Percentiles rank a stretch among this genome's conserved stretches.
phyloP scores from a whole-genome alignment of 2,888 invertebrate genomes.

The Ctenicera cuprea region DNA sequence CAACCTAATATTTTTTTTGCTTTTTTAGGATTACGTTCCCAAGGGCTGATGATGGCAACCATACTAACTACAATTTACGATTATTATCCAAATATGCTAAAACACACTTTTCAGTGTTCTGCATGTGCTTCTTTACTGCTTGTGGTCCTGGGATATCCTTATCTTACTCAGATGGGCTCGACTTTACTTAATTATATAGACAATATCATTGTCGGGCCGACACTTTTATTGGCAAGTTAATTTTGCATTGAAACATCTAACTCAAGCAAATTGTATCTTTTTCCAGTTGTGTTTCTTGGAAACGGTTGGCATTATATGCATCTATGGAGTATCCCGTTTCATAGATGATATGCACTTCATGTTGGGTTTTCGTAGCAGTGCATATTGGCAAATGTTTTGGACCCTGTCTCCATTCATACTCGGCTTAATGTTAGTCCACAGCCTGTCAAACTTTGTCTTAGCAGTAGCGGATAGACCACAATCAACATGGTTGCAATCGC shows the following conservation, averaged over 20 bases:
- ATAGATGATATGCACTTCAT: constrained; percentile 74
- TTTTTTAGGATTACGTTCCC: constrained; percentile 32
- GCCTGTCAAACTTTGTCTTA: neutral
- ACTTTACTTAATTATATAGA: constrained; percentile 13
- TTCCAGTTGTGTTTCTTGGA: constrained; percentile 27
- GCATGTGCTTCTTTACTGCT: neutral
- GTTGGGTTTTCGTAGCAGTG: constrained; percentile 71
- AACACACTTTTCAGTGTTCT: constrained; percentile 17
- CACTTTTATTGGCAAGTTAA: constrained; percentile 10
- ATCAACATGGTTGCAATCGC: neutral
- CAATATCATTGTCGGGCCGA: constrained; percentile 15
- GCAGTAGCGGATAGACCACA: neutral
- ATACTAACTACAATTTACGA: constrained; percentile 25
- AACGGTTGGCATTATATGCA: constrained; percentile 71
- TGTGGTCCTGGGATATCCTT: constrained; percentile 17
- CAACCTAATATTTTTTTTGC: too few species aligned
- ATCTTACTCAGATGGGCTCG: constrained; percentile 23
- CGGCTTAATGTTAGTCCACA: neutral
- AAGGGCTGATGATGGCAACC: constrained; percentile 33
- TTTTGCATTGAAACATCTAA: too few species aligned
- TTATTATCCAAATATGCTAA: neutral
- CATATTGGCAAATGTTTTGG: constrained; percentile 65
- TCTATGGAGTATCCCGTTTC: constrained; percentile 71
- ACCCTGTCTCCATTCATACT: constrained; percentile 60
- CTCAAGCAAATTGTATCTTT: too few species aligned